Base-by-base conservation (phyloP, 2,113 vertebrate genomes). In the Phoxinus phoxinus region DNA sequence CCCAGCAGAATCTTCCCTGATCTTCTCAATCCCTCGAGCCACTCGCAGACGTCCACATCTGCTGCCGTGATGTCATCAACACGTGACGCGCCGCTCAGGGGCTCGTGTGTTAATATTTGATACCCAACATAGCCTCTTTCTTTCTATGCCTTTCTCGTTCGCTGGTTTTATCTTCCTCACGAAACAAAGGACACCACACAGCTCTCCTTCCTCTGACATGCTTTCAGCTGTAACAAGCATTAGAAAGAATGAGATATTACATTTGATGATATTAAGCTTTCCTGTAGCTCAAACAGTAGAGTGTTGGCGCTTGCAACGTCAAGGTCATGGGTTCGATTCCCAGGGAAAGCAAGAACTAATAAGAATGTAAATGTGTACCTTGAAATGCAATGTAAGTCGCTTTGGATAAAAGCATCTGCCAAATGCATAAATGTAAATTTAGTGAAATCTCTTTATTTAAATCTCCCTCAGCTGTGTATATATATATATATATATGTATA, bases 71-170 rank as follows among this genome's bases (percentile, higher is more conserved):
- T 82, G 87, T 93, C 90, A 91, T 75, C 78, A 79, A 19, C 71
- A 63, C 58, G 74, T 89, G 86, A 86, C 46, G 10, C 17, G 25
- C 23, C 69, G 59, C 12, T 82, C 32, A 86, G 89, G 77, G 83
- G 53, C 27, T 41, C 12, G 7, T 12, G 48, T 23, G 46, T 91
- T 79, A 93, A 94, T 94, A 91, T 93, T 93, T 94, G 73, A 94
- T 90, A 13, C 58, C 80, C 9, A 17, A 80, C 90, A 88, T 78
- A 84, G 51, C 86, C 83, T 83, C 53, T 72, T 56, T 85, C 63
- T 89, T 25, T 73, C 2, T 5, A 3, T 46, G 11, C 19, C 51
- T 17, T 53, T 79, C 25, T 76, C 11, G 1, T 75, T 67, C 61
- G 69, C 46, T 59, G 0, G 19, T 48, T 75, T 76, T 65, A 53